phyloP scores from a whole-genome alignment of 2,113 vertebrate genomes.

The Desmodus rotundus region DNA sequence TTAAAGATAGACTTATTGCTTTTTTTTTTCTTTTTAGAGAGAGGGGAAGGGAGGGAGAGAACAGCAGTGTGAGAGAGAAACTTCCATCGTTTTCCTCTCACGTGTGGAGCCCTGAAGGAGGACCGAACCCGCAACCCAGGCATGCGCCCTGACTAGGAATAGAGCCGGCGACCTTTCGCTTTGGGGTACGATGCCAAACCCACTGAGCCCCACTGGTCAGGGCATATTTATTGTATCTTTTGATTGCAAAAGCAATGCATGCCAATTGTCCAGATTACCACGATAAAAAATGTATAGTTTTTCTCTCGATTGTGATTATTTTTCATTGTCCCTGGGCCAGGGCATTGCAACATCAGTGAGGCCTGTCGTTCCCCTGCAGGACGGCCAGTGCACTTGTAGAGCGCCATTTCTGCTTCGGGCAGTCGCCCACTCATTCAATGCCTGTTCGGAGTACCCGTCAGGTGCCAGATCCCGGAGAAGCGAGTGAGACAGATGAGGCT shows the following conservation, averaged over 20 bases:
- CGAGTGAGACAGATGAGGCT: not conserved
- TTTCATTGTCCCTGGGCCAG: not conserved
- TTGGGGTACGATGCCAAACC: too few species aligned
- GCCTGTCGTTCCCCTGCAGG: not conserved
- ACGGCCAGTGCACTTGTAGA: not conserved
- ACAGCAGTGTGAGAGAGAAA: too few species aligned
- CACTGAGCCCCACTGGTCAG: too few species aligned
- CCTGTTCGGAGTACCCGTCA: not conserved
- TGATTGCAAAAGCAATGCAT: not conserved
- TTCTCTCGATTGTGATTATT: not conserved
- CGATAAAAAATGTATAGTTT: not conserved
- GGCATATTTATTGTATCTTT: not conserved
- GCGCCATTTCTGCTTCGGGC: not conserved
- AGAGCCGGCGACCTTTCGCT: too few species aligned
- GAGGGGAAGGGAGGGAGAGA: too few species aligned
- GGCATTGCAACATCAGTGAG: not conserved
- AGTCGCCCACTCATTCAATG: not conserved
- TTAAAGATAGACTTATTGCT: not conserved
- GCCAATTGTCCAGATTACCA: not conserved
- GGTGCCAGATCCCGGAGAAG: not conserved
- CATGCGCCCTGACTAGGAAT: too few species aligned
- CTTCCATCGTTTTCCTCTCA: too few species aligned
- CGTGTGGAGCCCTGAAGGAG: too few species aligned
- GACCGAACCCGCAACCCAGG: too few species aligned
- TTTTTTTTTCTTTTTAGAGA: too few species aligned